Evolutionary conservation across 2,113 vertebrate species (phyloP).

Genomic region (Suncus etruscus): DNA sequence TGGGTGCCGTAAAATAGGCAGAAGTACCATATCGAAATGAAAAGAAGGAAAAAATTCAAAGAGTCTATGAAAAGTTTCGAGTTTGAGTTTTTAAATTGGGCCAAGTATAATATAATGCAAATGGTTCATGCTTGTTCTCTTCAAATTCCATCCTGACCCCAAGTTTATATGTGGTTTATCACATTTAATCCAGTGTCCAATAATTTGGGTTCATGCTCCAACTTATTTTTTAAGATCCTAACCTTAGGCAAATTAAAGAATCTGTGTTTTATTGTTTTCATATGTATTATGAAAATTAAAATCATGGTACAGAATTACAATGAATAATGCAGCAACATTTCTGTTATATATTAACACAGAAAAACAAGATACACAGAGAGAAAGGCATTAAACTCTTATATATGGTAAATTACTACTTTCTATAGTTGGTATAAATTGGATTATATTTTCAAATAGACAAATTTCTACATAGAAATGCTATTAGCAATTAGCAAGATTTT

Average conservation of each 20-base stretch:
- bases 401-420: conserved; percentile 17
- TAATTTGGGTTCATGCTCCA: not conserved
- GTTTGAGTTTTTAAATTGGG: not conserved
- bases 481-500: conserved; percentile 24
- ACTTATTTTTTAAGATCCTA: not conserved
- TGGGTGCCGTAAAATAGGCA: not conserved
- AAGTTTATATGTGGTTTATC: conserved; percentile 1
- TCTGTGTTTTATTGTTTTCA: not conserved
- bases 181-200: not conserved
- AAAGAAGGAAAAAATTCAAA: conserved; percentile 25
- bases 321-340: not conserved
- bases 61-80: not conserved
- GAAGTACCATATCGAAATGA: not conserved
- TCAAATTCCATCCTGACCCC: not conserved
- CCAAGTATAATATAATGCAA: not conserved
- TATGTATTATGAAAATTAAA: not conserved
- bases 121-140: not conserved
- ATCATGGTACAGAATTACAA: not conserved
- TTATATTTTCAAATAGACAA: conserved; percentile 26
- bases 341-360: not conserved
- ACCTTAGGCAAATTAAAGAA: conserved; percentile 8
- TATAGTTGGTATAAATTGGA: not conserved
- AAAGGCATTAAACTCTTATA: conserved; percentile 35
- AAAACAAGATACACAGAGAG: not conserved
- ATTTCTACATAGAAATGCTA: conserved; percentile 2